Conservation (phyloP, 2,797 vertebrate species). For the Gymnodraco acuticeps region DNA sequence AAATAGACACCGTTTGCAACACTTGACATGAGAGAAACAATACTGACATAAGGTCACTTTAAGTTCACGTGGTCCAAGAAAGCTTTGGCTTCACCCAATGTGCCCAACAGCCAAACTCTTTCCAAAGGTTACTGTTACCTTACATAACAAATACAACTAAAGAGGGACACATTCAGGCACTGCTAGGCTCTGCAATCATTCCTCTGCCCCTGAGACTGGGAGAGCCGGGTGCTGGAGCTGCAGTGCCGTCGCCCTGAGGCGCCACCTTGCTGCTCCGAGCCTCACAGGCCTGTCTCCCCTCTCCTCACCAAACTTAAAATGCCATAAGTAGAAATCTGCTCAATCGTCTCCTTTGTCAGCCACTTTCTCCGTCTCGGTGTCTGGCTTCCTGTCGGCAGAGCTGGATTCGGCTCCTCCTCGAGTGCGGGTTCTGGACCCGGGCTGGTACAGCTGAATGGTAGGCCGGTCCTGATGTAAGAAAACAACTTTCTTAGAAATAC, state of each 20-base stretch:
- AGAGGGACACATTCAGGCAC: slow-evolving; percentile 77
- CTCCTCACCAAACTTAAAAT: slow-evolving; percentile 43
- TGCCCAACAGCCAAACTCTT: slow-evolving; percentile 66
- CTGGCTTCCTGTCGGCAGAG: slow-evolving; percentile 87
- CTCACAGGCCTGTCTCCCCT: slow-evolving; percentile 54
- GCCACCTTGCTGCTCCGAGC: slow-evolving; percentile 57
- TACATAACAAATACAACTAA: slow-evolving; percentile 66
- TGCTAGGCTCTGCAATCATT: slow-evolving; percentile 63
- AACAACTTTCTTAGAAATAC: slow-evolving; percentile 11
- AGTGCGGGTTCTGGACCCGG: slow-evolving; percentile 91
- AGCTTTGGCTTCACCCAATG: slow-evolving; percentile 88
- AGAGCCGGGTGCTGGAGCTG: slow-evolving; percentile 50
- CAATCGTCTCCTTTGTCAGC: slow-evolving; percentile 91
- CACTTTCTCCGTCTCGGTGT: slow-evolving; percentile 86
- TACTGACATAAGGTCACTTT: slow-evolving; percentile 91
- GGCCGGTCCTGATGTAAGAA: slow-evolving; percentile 91
- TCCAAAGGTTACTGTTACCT: slow-evolving; percentile 56
- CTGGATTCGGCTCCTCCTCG: slow-evolving; percentile 76
- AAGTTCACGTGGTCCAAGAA: slow-evolving; percentile 86
- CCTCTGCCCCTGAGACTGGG: slow-evolving; percentile 60
- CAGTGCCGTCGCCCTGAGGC: slow-evolving; percentile 42
- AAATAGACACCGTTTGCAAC: slow-evolving; percentile 46
- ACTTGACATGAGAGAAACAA: slow-evolving; percentile 73
- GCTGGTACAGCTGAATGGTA: slow-evolving; percentile 97
- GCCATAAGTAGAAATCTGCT: slow-evolving; percentile 53